These are phyloP conservation scores for Crambe crambe DNA, from an alignment of 37 sponge, comb jelly and placozoan genomes.

Conservation along the genomic window DNA sequence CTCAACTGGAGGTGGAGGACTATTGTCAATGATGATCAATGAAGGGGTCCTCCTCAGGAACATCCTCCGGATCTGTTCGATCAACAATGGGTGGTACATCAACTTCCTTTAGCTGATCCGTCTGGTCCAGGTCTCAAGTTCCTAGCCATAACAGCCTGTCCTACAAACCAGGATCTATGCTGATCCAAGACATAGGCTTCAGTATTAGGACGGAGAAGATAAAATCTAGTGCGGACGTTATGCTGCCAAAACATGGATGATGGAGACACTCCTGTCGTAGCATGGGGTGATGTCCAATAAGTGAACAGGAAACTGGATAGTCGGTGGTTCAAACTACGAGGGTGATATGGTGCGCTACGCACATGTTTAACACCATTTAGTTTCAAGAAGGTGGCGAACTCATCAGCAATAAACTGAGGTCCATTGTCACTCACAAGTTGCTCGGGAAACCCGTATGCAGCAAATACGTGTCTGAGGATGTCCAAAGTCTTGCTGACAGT, in stretches of 20 bases:
- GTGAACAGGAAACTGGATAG: slow-evolving; percentile 28
- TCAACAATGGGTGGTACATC: too few relatives aligned
- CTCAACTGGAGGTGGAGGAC: too few relatives aligned
- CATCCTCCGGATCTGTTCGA: too few relatives aligned
- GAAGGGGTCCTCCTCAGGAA: too few relatives aligned
- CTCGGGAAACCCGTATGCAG: slow-evolving; percentile 41
- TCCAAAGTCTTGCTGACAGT: slow-evolving; percentile 38
- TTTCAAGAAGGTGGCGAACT: slow-evolving; percentile 36
- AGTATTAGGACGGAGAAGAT: slow-evolving; percentile 30
- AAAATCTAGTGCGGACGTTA: slow-evolving; percentile 20
- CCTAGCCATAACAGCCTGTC: slow-evolving; percentile 25
- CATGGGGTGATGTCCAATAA: slow-evolving; percentile 45
- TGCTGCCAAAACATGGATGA: slow-evolving; percentile 21
- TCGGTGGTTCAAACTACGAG: slow-evolving; percentile 30
- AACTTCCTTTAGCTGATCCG: too few relatives aligned
- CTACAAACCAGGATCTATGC: slow-evolving; percentile 19
- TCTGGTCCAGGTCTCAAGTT: slow-evolving; percentile 18
- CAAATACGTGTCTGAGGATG: slow-evolving; percentile 33
- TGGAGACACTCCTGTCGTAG: slow-evolving; percentile 38
- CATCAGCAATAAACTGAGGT: slow-evolving; percentile 39
- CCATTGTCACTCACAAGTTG: slow-evolving; percentile 55
- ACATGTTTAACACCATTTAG: slow-evolving; percentile 53
- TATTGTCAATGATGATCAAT: too few relatives aligned
- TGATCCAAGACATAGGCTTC: background rate
- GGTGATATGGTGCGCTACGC: slow-evolving; percentile 52